These are phyloP conservation scores for Fregata magnificens DNA, from an alignment of 2,113 vertebrate species.

Conservation along the genomic window DNA sequence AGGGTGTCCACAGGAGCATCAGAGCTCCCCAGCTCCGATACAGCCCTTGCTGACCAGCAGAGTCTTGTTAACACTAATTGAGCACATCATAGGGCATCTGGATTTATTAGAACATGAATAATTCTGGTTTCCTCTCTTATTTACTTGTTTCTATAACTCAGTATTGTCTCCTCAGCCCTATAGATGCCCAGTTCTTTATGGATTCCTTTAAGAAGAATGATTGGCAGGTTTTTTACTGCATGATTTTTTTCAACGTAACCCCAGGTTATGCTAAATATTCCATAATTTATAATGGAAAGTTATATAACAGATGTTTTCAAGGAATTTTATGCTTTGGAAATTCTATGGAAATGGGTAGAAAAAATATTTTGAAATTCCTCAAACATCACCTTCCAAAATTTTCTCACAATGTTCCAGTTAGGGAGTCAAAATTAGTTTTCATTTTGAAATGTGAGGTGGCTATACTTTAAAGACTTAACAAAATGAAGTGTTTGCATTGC, in stretches of 20 bases:
- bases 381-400: background rate
- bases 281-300: background rate
- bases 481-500: background rate
- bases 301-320: background rate
- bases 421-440: background rate
- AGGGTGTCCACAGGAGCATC: background rate
- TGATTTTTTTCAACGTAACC: background rate
- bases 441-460: background rate
- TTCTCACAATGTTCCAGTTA: background rate
- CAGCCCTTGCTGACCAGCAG: background rate
- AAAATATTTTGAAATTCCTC: background rate
- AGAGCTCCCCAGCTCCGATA: accelerated
- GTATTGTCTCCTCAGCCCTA: background rate
- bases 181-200: background rate
- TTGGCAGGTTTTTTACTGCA: background rate
- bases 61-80: background rate
- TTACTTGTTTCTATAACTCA: background rate
- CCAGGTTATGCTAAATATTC: background rate
- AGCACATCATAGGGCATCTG: background rate
- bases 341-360: background rate
- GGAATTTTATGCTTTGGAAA: background rate
- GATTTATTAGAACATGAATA: background rate
- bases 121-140: background rate
- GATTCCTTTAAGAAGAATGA: background rate
- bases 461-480: background rate